These are phyloP conservation scores for Pristionchus pacificus DNA, from an alignment of 1,140 invertebrate genomes.

Conservation along the genomic window DNA sequence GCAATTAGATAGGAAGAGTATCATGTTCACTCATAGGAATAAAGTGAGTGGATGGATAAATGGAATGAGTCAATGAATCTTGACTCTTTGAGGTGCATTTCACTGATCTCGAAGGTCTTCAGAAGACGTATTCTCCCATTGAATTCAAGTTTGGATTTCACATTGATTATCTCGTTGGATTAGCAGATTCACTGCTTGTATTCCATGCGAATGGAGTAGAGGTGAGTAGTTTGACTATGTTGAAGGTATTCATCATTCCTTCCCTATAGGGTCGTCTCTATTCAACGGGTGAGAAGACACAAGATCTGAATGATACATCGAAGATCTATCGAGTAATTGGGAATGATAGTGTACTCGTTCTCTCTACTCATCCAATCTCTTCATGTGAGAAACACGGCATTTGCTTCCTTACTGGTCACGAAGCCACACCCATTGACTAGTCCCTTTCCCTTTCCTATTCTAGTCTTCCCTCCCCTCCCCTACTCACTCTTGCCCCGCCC, in stretches of 20 bases:
- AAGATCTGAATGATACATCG: constrained; percentile 32
- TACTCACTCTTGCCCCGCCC: background rate
- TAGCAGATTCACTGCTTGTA: constrained; percentile 28
- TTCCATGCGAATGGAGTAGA: constrained; percentile 35
- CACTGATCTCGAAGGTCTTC: constrained; percentile 29
- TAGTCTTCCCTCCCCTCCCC: background rate
- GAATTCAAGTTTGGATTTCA: constrained; percentile 35
- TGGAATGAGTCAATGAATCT: too few relatives aligned
- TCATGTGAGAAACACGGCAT: constrained; percentile 8
- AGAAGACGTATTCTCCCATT: constrained; percentile 20
- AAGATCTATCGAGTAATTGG: constrained; percentile 31
- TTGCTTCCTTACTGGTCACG: constrained; percentile 16
- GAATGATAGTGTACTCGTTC: constrained; percentile 19
- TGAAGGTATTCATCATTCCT: constrained; percentile 6
- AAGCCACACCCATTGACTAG: constrained; percentile 2
- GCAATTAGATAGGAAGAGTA: constrained; percentile 33
- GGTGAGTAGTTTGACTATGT: constrained; percentile 22
- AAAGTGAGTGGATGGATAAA: constrained; percentile 13
- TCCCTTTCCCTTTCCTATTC: background rate
- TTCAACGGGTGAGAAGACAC: constrained; percentile 25
- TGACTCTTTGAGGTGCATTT: constrained; percentile 28
- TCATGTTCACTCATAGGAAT: constrained; percentile 25
- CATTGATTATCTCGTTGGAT: constrained; percentile 29
- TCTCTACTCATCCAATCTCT: constrained; percentile 2
- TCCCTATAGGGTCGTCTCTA: background rate